Percentiles rank a stretch among this genome's conserved stretches.
Conservation (phyloP, 2,888 invertebrate genomes). For the Zygothrica quintamaculata region DNA sequence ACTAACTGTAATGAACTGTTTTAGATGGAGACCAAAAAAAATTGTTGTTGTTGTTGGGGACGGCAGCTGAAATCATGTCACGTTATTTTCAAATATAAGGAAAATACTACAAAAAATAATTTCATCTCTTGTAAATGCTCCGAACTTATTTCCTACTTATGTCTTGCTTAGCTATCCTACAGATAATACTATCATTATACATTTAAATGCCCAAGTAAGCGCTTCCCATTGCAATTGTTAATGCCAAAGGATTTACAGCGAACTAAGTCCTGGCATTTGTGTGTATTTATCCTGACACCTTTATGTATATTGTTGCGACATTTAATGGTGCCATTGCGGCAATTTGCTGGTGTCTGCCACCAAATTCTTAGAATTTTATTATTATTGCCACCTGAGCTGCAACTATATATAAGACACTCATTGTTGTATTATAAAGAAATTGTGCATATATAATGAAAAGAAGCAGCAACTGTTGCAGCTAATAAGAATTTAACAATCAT, state of each 20-base stretch:
- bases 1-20: conserved; percentile 36
- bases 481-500: no score
- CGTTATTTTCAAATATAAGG: conserved; percentile 47
- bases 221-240: conserved; percentile 24
- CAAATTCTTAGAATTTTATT: conserved; percentile 11
- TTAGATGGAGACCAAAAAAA: conserved; percentile 27
- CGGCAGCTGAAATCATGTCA: conserved; percentile 33
- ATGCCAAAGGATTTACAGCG: conserved; percentile 10
- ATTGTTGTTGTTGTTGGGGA: no score
- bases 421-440: conserved; percentile 6
- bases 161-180: conserved; percentile 58
- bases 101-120: conserved; percentile 53
- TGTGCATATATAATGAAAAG: background rate
- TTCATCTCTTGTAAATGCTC: conserved; percentile 57
- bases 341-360: conserved; percentile 4
- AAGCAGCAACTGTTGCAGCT: background rate
- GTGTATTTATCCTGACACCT: conserved; percentile 27
- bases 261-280: conserved; percentile 24
- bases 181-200: conserved; percentile 70
- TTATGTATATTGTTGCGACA: conserved; percentile 54
- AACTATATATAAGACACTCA: no score
- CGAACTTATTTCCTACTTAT: background rate
- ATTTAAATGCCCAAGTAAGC: no score
- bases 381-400: background rate
- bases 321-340: conserved; percentile 62